phyloP scores from a whole-genome alignment of 2,888 invertebrate genomes.

The Prostheceraeus crozeri region DNA sequence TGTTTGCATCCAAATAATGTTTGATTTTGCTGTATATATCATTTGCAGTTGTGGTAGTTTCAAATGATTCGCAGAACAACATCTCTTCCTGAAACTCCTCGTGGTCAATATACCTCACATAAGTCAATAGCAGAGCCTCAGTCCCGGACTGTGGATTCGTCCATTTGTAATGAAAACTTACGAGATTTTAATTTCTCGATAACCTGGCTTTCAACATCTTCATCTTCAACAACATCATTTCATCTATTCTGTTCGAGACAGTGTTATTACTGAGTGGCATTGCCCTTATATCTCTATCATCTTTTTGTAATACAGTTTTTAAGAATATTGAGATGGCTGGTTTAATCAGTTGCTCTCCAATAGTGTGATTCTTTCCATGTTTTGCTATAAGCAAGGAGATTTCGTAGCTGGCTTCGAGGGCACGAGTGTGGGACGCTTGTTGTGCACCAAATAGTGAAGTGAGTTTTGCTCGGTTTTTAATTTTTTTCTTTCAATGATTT shows the following conservation, averaged over 20 bases:
- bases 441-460: too few relatives aligned
- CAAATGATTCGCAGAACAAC: conserved; percentile 36
- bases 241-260: conserved; percentile 35
- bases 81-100: conserved; percentile 19
- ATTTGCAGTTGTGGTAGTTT: conserved; percentile 18
- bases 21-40: conserved; percentile 9
- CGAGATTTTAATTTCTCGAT: conserved; percentile 35
- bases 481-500: too few relatives aligned
- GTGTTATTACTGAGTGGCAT: conserved; percentile 37
- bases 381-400: neutral
- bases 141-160: conserved; percentile 35
- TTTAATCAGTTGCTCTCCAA: neutral
- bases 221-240: too few relatives aligned
- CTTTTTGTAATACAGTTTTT: conserved; percentile 7
- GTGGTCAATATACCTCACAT: conserved; percentile 27
- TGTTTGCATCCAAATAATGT: conserved; percentile 14
- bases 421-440: too few relatives aligned
- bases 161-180: conserved; percentile 37
- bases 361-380: conserved; percentile 2
- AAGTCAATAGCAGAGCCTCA: neutral
- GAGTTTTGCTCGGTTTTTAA: too few relatives aligned
- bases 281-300: conserved; percentile 28
- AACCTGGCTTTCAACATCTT: conserved; percentile 37
- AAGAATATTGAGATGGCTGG: neutral
- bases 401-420: neutral